Conservation (phyloP, 2,888 invertebrate genomes). For the Thera obeliscata region DNA sequence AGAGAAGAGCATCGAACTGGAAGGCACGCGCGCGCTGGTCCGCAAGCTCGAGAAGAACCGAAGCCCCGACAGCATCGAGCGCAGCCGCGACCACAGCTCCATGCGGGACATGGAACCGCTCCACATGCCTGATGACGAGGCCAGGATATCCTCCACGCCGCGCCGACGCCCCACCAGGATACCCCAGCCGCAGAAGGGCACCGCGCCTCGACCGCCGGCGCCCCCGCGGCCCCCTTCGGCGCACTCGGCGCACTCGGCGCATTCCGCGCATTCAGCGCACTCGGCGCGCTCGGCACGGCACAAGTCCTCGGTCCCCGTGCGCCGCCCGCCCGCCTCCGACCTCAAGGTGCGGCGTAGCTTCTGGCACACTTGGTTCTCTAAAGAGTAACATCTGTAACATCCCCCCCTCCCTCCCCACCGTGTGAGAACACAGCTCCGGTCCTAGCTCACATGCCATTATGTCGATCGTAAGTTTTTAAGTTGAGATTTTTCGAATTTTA, state of each 20-base stretch:
- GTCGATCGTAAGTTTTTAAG: slow-evolving; percentile 80
- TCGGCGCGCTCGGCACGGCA: slow-evolving; percentile 47
- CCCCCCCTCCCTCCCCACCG: slow-evolving; percentile 53
- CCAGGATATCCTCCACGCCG: slow-evolving; percentile 84
- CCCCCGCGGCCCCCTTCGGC: slow-evolving; percentile 48
- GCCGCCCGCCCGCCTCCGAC: slow-evolving; percentile 72
- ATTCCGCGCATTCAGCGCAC: slow-evolving; percentile 38
- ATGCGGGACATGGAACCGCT: slow-evolving; percentile 79
- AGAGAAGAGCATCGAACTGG: slow-evolving; percentile 92
- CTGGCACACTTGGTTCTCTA: slow-evolving; percentile 86
- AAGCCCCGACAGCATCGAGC: slow-evolving; percentile 43
- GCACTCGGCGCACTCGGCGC: slow-evolving; percentile 52
- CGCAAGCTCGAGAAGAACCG: slow-evolving; percentile 89
- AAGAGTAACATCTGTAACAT: slow-evolving; percentile 56
- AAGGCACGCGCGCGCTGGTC: slow-evolving; percentile 91
- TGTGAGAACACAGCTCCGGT: slow-evolving; percentile 54
- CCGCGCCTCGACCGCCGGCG: slow-evolving; percentile 81
- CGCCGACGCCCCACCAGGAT: slow-evolving; percentile 86
- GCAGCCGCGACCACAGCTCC: slow-evolving; percentile 52
- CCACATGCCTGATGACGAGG: slow-evolving; percentile 77
- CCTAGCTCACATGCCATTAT: slow-evolving; percentile 75
- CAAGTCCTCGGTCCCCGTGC: slow-evolving; percentile 71
- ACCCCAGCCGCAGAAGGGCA: slow-evolving; percentile 85
- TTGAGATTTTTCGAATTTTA: slow-evolving; percentile 35
- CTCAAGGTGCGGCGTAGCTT: slow-evolving; percentile 89